These are phyloP conservation scores for Dyspetes luteomarginatus DNA, from an alignment of 2,888 invertebrate species.

Conservation along the genomic window DNA sequence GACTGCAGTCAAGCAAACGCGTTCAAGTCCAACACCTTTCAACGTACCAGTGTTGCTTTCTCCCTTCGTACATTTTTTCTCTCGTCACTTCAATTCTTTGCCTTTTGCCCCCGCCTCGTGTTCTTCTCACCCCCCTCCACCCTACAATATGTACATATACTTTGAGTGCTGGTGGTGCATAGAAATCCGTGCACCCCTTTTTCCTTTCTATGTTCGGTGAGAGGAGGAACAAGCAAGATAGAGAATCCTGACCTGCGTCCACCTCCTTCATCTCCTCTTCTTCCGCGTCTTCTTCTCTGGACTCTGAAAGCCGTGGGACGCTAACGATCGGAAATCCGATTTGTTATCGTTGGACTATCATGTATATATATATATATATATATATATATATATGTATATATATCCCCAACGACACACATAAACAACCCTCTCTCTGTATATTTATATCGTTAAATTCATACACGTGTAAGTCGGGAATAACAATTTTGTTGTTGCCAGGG, in stretches of 20 bases:
- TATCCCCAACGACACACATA: not conserved
- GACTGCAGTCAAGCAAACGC: constrained; percentile 6
- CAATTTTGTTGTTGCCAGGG: constrained; percentile 6
- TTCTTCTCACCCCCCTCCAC: constrained; percentile 28
- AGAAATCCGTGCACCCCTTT: constrained; percentile 42
- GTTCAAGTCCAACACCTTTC: constrained; percentile 72
- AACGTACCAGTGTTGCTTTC: constrained; percentile 25
- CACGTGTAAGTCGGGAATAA: not conserved
- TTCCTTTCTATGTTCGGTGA: constrained; percentile 35
- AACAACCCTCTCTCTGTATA: not conserved
- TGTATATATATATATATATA: not conserved
- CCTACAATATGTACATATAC: constrained; percentile 1
- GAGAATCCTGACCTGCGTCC: not conserved
- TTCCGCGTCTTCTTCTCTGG: constrained; percentile 44
- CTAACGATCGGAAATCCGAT: constrained; percentile 79
- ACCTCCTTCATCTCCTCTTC: too few species aligned
- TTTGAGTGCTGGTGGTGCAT: constrained; percentile 15
- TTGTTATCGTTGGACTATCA: constrained; percentile 65
- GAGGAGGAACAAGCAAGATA: constrained; percentile 2
- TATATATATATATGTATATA: not conserved
- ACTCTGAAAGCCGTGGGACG: constrained; percentile 68
- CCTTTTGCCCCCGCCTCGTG: constrained; percentile 20
- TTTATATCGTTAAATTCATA: not conserved
- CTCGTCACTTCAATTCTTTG: constrained; percentile 35
- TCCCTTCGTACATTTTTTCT: constrained; percentile 29